These are phyloP conservation scores for Lateolabrax maculatus DNA, from an alignment of 2,797 vertebrate genomes.

Conservation along the genomic window DNA sequence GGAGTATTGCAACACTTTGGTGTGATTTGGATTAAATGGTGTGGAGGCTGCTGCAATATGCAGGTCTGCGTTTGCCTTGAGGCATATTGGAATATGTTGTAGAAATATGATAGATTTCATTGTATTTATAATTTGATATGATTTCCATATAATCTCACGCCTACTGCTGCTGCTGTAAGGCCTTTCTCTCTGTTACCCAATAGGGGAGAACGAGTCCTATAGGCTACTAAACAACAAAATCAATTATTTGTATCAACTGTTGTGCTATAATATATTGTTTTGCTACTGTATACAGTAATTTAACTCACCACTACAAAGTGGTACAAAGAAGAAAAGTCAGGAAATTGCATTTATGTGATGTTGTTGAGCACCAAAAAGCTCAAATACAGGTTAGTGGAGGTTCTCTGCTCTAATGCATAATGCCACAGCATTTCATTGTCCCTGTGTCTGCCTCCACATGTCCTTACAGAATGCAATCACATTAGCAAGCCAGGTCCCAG, in stretches of 20 bases:
- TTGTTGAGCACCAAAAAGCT: neutral
- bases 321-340: neutral
- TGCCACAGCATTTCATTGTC: conserved; percentile 28
- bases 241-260: neutral
- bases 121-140: neutral
- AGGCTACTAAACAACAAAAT: neutral
- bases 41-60: conserved; percentile 20
- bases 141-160: neutral
- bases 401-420: conserved; percentile 2
- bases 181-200: neutral
- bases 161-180: neutral
- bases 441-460: conserved; percentile 38
- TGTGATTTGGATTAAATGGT: conserved; percentile 11
- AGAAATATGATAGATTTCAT: neutral
- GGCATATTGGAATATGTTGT: neutral
- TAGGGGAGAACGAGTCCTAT: neutral
- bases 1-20: neutral
- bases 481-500: conserved; percentile 54
- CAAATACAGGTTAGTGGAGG: neutral
- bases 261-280: neutral
- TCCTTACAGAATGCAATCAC: conserved; percentile 47
- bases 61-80: neutral
- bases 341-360: neutral
- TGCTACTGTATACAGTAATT: neutral
- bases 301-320: neutral